Base-by-base conservation (phyloP, 2,113 vertebrate genomes). In the Caracal caracal region DNA sequence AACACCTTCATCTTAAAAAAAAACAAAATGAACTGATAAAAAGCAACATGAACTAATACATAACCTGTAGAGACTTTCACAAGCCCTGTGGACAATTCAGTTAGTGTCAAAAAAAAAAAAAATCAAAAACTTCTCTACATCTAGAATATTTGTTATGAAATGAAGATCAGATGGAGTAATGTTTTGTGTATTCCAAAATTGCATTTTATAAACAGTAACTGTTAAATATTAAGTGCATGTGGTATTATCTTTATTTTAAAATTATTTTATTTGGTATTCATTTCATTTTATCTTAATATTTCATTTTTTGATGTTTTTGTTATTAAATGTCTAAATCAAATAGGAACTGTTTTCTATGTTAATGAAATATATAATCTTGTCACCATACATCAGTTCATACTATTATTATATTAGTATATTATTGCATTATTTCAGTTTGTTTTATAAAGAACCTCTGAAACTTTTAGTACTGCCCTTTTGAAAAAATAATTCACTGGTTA, bases 1-100 rank as follows among this genome's bases (percentile, higher is more conserved):
- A 94, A 37, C 40, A 81, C 71, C 70, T 91, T 82, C 33, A 71
- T 82, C 30, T 40, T 82, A 75, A 71, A 70, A 65, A 82, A 95
- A 93, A 43, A 43, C 43, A 78, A 90, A 81, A 49, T 81, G n/a
- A 88, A 75, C 6, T 56, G 6, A 87, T 65, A 35, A 17, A 82
- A 78, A 80, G 30, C 49, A 90, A 40, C 10, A 73, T 37, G 30
- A n/a, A 5, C 24, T 66, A 37, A 71, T 1, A 61, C 2, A 16
- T 35, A 88, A 30, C 0, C 37, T 85, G 1, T 0, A 71, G 10
- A 89, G 0, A 0, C 2, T 37, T 85, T 65, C 10, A 0, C 30
- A n/a, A 65, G 5, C 33, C 30, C 15, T 73, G 30, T 68, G 35
- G 6, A 80, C 26, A 75, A 68, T 68, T 79, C 40, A 40, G 40